Percentiles rank a stretch among this genome's conserved stretches.
phyloP scores from a whole-genome alignment of 2,888 invertebrate species.

The Pammene fasciana region DNA sequence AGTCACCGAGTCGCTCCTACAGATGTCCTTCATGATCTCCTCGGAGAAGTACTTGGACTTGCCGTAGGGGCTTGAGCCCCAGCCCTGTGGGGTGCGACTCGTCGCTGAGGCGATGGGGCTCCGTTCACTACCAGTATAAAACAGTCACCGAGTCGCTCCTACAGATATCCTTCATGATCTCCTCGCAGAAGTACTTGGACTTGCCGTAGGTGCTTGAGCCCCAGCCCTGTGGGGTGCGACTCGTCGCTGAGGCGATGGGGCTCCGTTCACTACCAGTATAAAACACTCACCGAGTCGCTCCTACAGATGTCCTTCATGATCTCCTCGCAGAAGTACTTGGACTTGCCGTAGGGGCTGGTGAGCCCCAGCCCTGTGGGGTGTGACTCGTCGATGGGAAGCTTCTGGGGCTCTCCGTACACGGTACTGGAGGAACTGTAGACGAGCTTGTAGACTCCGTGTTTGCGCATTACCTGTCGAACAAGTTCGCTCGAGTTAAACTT shows the following conservation, averaged over 20 bases:
- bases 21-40: conserved; percentile 94
- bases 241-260: conserved; percentile 91
- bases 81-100: conserved; percentile 92
- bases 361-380: conserved; percentile 92
- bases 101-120: conserved; percentile 92
- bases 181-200: conserved; percentile 97
- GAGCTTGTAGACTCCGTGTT: conserved; percentile 88
- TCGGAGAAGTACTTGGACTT: conserved; percentile 97
- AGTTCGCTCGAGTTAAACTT: not conserved
- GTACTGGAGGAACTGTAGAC: conserved; percentile 96
- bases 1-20: conserved; percentile 88
- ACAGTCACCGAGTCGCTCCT: conserved; percentile 87
- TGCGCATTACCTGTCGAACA: conserved; percentile 87
- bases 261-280: no score
- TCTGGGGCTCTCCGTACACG: conserved; percentile 94
- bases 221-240: conserved; percentile 90
- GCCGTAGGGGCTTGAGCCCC: conserved; percentile 94
- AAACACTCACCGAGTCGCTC: conserved; percentile 87
- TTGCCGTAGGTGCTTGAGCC: conserved; percentile 95
- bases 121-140: conserved; percentile 87
- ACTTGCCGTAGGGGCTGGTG: conserved; percentile 94
- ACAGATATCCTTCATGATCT: conserved; percentile 94
- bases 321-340: conserved; percentile 97
- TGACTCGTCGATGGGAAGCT: conserved; percentile 92
- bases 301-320: conserved; percentile 93